Conservation (phyloP, 2,888 invertebrate genomes). For the Aphidius colemani region DNA sequence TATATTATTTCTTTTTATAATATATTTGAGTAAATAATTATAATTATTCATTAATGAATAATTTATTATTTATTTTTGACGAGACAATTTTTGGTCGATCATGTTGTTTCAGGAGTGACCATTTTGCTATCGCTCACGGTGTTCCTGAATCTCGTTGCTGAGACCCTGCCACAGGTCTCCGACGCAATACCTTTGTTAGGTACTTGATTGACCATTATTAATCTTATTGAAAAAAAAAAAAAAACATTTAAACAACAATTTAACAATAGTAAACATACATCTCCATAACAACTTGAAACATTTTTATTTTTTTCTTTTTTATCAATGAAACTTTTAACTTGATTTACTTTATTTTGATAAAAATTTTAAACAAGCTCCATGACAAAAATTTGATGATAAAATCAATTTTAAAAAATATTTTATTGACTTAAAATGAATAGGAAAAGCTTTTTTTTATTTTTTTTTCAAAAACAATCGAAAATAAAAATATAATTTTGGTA, state of each 20-base stretch:
- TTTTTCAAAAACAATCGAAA: neutral
- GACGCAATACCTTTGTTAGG: constrained; percentile 99
- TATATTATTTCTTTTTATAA: too few relatives aligned
- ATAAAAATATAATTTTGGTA: neutral
- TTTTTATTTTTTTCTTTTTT: too few relatives aligned
- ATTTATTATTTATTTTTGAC: neutral
- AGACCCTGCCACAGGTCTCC: constrained; percentile 99
- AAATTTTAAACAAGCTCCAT: too few relatives aligned
- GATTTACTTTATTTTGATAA: too few relatives aligned
- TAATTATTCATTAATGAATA: too few relatives aligned
- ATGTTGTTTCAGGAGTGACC: constrained; percentile 92
- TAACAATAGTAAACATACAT: constrained; percentile 12
- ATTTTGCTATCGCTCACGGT: constrained; percentile 99
- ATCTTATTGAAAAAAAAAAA: constrained; percentile 21
- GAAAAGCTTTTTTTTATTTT: neutral
- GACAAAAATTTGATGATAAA: too few relatives aligned
- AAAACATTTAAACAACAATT: constrained; percentile 24
- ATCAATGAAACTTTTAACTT: too few relatives aligned
- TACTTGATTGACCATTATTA: constrained; percentile 65
- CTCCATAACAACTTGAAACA: too few relatives aligned
- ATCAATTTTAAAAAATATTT: too few relatives aligned
- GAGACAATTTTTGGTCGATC: constrained; percentile 39
- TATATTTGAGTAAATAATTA: too few relatives aligned
- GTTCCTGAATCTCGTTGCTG: constrained; percentile 99
- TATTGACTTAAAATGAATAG: too few relatives aligned